Evolutionary conservation across 2,888 invertebrate genomes (phyloP).

Genomic region (Xestobium rufovillosum): DNA sequence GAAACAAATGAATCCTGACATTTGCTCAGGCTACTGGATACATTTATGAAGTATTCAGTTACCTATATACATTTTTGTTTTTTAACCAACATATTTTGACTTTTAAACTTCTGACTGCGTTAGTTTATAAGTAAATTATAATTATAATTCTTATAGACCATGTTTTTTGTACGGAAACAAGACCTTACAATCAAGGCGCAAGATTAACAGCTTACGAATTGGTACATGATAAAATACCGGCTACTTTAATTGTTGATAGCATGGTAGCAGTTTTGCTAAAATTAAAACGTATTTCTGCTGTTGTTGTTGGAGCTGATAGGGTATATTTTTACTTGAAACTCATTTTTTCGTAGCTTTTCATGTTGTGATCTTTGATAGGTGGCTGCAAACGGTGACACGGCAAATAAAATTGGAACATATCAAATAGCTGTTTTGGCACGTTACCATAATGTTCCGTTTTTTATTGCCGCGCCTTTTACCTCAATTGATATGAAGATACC

Average conservation of each 20-base stretch:
- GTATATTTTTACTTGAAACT: constrained; percentile 43
- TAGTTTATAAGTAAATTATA: no score
- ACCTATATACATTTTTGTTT: no score
- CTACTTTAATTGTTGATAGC: constrained; percentile 89
- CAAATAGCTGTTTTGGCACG: constrained; percentile 91
- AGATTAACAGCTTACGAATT: constrained; percentile 94
- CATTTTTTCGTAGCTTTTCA: background rate
- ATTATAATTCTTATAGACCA: constrained; percentile 57
- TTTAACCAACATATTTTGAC: no score
- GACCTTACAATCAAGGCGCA: constrained; percentile 97
- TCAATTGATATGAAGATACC: constrained; percentile 76
- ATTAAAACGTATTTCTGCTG: constrained; percentile 73
- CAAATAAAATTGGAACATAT: constrained; percentile 97
- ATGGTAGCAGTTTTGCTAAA: constrained; percentile 92
- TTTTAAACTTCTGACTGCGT: no score
- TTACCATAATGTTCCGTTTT: constrained; percentile 88
- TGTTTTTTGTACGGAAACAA: constrained; percentile 93
- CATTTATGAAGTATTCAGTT: no score
- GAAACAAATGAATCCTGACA: no score
- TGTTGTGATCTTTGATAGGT: no score
- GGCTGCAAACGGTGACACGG: constrained; percentile 94
- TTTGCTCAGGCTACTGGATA: no score
- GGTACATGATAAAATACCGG: constrained; percentile 84
- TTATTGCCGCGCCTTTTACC: constrained; percentile 88
- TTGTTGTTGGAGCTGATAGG: constrained; percentile 96